These are phyloP conservation scores for Camponotus vicinus DNA, from an alignment of 1,140 invertebrate species.

Conservation along the genomic window DNA sequence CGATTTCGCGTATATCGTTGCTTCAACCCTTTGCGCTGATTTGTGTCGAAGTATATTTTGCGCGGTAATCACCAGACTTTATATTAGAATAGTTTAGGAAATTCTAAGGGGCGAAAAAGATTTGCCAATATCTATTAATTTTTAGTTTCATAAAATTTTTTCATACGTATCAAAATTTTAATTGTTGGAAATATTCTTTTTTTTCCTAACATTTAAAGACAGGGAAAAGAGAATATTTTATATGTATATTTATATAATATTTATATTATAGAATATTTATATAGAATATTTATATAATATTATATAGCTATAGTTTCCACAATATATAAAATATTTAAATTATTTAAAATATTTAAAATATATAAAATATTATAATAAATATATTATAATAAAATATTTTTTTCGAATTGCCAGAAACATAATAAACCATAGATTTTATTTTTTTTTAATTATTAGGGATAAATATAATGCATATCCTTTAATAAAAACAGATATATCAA, in stretches of 20 bases:
- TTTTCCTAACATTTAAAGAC: neutral
- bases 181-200: neutral
- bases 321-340: too few relatives aligned
- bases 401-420: too few relatives aligned
- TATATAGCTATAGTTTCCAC: too few relatives aligned
- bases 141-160: neutral
- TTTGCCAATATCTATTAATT: neutral
- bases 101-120: neutral
- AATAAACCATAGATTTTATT: neutral
- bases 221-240: too few relatives aligned
- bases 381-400: too few relatives aligned
- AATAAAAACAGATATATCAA: neutral
- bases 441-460: neutral
- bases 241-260: too few relatives aligned
- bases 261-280: too few relatives aligned
- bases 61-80: neutral
- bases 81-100: neutral
- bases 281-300: too few relatives aligned
- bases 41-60: neutral
- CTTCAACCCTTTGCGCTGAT: neutral
- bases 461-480: neutral
- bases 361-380: too few relatives aligned
- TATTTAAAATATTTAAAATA: too few relatives aligned
- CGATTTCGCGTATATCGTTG: conserved; percentile 56
- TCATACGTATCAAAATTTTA: neutral